These are phyloP conservation scores for Caenorhabditis doughertyi DNA, from an alignment of 2,888 invertebrate genomes.

Conservation along the genomic window DNA sequence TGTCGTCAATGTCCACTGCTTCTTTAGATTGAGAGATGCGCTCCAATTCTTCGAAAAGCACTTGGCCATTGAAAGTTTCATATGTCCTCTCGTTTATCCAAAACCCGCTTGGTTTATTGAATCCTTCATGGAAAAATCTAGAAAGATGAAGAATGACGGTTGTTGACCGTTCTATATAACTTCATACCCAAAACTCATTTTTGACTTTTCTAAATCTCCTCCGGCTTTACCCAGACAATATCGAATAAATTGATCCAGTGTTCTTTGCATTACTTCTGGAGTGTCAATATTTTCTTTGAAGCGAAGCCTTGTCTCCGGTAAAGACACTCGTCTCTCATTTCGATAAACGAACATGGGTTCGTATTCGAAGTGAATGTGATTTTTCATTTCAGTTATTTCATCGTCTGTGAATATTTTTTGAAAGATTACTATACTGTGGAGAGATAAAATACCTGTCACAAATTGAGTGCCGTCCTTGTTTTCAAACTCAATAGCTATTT, in stretches of 20 bases:
- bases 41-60: background rate
- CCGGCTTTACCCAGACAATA: constrained; percentile 4
- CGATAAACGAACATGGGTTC: constrained; percentile 2
- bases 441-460: background rate
- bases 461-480: background rate
- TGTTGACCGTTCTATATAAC: too few relatives aligned
- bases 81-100: constrained; percentile 20
- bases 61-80: background rate
- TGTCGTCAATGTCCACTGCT: constrained; percentile 1
- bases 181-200: constrained; percentile 12
- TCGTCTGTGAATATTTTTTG: too few relatives aligned
- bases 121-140: constrained; percentile 5
- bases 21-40: background rate
- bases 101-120: background rate
- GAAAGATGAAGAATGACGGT: too few relatives aligned
- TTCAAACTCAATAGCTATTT: background rate
- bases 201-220: background rate
- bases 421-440: too few relatives aligned
- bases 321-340: constrained; percentile 1
- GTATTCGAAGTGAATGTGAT: background rate
- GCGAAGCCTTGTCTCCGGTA: background rate
- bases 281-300: background rate
- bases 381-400: constrained; percentile 5
- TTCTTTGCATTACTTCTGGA: background rate
- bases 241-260: background rate